Base-by-base conservation (phyloP, 2,113 vertebrate genomes). In the Rostratula benghalensis region DNA sequence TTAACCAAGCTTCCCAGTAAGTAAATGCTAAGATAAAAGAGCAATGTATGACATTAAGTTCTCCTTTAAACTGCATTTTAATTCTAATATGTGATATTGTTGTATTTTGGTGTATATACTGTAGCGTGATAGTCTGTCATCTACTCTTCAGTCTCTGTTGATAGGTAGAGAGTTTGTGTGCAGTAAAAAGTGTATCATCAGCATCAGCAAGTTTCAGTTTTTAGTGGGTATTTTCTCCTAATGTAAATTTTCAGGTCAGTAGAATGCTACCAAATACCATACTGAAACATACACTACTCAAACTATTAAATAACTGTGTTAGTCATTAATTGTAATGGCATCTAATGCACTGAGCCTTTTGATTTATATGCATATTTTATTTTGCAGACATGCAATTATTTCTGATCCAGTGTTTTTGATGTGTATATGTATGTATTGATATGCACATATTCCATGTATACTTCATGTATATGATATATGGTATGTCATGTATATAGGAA, bases 311-410 rank as follows among this genome's bases (percentile, higher is more conserved):
- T 97, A 93, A 96, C 84, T 94, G 93, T 96, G 93, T 96, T 96
- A 96, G 82, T 96, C 6, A 17, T 93, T 97, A 97, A 97, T 54
- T 92, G 91, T 96, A 97, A 96, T 97, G 97, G 96, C 75, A 92
- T 93, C 83, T 96, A 97, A 96, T 97, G 95, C 96, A 97, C 96
- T 94, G 95, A 97, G 95, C 83, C 50, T 93, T 92, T 97, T 92
- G 95, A 97, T 95, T 96, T 97, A 97, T 96, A 94, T 95, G 92
- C 92, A 75, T 97, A 96, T 94, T 96, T 89, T 94, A 93, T 94
- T 97, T 97, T 97, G 98, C 95, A 96, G 90, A 97, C 94, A 85
- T 97, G 97, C 97, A 97, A 77, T 97, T 89, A 93, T 88, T 94
- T 98, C 97, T 93, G 96, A 97, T 96, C 93, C 94, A 94, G 96